These are phyloP conservation scores for Isotomurus palustris DNA, from an alignment of 2,888 invertebrate genomes.

Conservation along the genomic window DNA sequence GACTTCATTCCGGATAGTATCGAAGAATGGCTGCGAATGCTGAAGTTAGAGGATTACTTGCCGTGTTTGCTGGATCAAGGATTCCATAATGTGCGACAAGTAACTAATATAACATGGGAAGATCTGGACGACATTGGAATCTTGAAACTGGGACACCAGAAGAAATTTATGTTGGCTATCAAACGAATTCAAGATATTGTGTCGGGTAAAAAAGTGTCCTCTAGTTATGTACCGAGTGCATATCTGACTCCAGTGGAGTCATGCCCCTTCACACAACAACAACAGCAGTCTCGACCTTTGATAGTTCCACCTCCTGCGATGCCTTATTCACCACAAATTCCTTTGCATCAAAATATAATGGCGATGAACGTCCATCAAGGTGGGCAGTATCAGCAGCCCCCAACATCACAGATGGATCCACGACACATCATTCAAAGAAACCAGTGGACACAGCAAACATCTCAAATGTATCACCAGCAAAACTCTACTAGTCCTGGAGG, in stretches of 20 bases:
- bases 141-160: slow-evolving; percentile 92
- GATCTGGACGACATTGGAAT: slow-evolving; percentile 97
- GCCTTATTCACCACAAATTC: not conserved
- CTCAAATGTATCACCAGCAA: not conserved
- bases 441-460: not conserved
- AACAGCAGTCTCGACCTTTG: not conserved
- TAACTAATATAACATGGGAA: slow-evolving; percentile 95
- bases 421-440: not conserved
- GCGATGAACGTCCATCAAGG: slow-evolving; percentile 5
- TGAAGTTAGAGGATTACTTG: slow-evolving; percentile 88
- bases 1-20: slow-evolving; percentile 76
- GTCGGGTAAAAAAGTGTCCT: slow-evolving; percentile 64
- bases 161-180: slow-evolving; percentile 93
- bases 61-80: slow-evolving; percentile 86
- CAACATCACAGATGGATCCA: not conserved
- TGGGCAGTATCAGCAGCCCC: slow-evolving; percentile 9
- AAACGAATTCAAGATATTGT: slow-evolving; percentile 91
- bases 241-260: slow-evolving; percentile 31
- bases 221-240: slow-evolving; percentile 19
- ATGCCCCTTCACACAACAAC: not conserved
- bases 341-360: not conserved
- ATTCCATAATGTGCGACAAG: slow-evolving; percentile 70
- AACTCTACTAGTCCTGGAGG: not conserved
- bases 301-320: not conserved
- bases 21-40: slow-evolving; percentile 88